phyloP scores from a whole-genome alignment of 2,113 vertebrate genomes.

The Sylvia atricapilla region DNA sequence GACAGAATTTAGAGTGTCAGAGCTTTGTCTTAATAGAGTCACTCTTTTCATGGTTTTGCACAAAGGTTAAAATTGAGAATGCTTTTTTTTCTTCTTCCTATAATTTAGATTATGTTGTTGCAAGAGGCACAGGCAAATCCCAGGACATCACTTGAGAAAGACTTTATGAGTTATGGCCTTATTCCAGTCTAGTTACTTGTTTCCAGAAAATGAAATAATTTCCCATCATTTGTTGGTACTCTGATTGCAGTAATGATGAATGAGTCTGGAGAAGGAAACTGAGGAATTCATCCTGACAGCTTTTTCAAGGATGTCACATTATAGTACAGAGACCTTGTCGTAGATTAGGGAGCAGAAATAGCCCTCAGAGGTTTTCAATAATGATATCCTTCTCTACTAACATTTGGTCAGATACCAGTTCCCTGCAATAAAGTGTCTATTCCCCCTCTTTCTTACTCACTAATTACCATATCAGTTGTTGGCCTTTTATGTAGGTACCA shows the following conservation, averaged over 20 bases:
- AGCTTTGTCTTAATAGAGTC: background rate
- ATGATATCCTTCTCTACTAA: constrained; percentile 33
- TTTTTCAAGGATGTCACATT: constrained; percentile 70
- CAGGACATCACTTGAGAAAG: constrained; percentile 16
- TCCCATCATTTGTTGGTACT: constrained; percentile 64
- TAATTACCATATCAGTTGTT: constrained; percentile 73
- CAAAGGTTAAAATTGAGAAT: background rate
- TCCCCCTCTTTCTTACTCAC: constrained; percentile 34
- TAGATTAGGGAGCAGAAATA: constrained; percentile 27
- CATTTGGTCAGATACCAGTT: constrained; percentile 48
- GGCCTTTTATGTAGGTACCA: constrained; percentile 69
- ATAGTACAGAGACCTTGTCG: constrained; percentile 51
- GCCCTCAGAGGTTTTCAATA: constrained; percentile 56
- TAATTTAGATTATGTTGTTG: background rate
- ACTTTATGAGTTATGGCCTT: constrained; percentile 46
- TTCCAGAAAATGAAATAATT: constrained; percentile 74
- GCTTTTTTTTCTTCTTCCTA: background rate
- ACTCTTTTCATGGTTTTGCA: background rate
- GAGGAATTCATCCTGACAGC: constrained; percentile 51
- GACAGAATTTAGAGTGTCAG: background rate
- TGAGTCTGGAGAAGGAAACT: constrained; percentile 62
- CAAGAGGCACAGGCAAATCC: background rate
- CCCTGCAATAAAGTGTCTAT: constrained; percentile 49
- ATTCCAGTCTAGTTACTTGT: constrained; percentile 62
- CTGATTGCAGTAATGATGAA: constrained; percentile 72